These are phyloP conservation scores for Drosophila atripex DNA, from an alignment of 2,888 invertebrate species.

Conservation along the genomic window DNA sequence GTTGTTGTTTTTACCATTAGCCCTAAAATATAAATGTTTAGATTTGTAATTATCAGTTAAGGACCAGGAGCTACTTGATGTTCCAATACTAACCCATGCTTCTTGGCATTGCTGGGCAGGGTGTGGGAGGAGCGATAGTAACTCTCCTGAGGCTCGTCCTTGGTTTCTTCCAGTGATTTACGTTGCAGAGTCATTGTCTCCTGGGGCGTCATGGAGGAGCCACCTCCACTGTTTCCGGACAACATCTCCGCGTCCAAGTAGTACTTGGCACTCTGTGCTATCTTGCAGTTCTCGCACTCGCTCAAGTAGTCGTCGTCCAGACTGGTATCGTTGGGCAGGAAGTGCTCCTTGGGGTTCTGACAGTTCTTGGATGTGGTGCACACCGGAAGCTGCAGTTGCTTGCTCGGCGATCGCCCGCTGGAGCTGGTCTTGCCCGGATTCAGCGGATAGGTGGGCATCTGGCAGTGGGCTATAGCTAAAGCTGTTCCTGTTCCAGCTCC, in stretches of 20 bases:
- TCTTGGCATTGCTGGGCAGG: constrained; percentile 87
- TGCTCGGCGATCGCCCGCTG: constrained; percentile 63
- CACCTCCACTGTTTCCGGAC: constrained; percentile 70
- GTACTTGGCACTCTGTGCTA: constrained; percentile 88
- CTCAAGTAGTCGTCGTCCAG: constrained; percentile 90
- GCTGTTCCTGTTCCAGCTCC: constrained; percentile 15
- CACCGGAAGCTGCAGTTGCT: constrained; percentile 83
- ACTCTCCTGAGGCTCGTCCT: constrained; percentile 84
- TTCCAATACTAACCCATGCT: constrained; percentile 81
- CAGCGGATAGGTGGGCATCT: constrained; percentile 79
- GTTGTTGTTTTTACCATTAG: constrained; percentile 84
- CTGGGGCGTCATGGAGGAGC: constrained; percentile 83
- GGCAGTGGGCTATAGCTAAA: constrained; percentile 69
- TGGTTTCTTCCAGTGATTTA: constrained; percentile 83
- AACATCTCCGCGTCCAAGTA: constrained; percentile 86
- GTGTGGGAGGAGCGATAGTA: constrained; percentile 88
- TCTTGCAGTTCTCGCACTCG: constrained; percentile 94
- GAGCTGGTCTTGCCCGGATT: constrained; percentile 22
- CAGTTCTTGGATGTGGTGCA: constrained; percentile 84
- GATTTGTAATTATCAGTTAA: not conserved
- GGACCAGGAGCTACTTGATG: not conserved
- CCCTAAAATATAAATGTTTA: constrained; percentile 71
- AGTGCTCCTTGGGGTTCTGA: constrained; percentile 84
- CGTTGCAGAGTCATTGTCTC: constrained; percentile 89
- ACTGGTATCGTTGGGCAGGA: constrained; percentile 84